Percentiles rank a stretch among this genome's conserved stretches.
phyloP scores from a whole-genome alignment of 2,888 invertebrate genomes.

The Drosophila melanosoma region DNA sequence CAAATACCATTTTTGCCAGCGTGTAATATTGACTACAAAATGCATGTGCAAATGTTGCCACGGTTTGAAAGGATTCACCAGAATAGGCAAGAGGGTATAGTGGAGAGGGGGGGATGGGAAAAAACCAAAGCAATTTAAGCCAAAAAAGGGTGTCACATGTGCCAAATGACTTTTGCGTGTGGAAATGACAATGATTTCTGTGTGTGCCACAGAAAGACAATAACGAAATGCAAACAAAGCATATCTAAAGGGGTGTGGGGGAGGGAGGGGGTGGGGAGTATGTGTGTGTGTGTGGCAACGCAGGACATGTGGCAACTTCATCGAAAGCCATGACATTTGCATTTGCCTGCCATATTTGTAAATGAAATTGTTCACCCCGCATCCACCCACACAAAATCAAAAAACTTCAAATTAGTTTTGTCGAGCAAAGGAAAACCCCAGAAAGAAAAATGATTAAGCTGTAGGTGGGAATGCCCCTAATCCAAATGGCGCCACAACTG shows the following conservation, averaged over 20 bases:
- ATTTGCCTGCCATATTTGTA: conserved; percentile 80
- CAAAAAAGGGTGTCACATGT: conserved; percentile 81
- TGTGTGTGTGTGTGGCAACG: neutral
- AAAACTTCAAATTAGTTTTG: conserved; percentile 77
- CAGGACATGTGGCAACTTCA: conserved; percentile 69
- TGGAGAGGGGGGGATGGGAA: conserved; percentile 9
- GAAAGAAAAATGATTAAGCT: conserved; percentile 67
- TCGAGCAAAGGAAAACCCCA: conserved; percentile 39
- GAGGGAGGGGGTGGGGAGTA: neutral
- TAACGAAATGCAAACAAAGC: conserved; percentile 80
- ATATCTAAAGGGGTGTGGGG: neutral
- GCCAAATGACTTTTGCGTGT: conserved; percentile 82
- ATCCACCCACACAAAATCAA: neutral
- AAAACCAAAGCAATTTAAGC: conserved; percentile 76
- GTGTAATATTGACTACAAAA: conserved; percentile 81
- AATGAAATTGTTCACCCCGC: conserved; percentile 66
- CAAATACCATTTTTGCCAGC: conserved; percentile 68
- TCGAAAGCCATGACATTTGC: conserved; percentile 75
- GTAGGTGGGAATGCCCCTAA: conserved; percentile 28
- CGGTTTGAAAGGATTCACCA: conserved; percentile 71
- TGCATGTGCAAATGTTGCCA: conserved; percentile 83
- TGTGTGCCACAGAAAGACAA: conserved; percentile 68
- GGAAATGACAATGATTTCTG: conserved; percentile 82
- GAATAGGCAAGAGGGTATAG: conserved; percentile 16
- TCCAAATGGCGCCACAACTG: conserved; percentile 47